Evolutionary conservation across 2,113 vertebrate species (phyloP), one percentile per base, ranked within the genome.

Genomic region (Nothobranchius kuhntae): DNA sequence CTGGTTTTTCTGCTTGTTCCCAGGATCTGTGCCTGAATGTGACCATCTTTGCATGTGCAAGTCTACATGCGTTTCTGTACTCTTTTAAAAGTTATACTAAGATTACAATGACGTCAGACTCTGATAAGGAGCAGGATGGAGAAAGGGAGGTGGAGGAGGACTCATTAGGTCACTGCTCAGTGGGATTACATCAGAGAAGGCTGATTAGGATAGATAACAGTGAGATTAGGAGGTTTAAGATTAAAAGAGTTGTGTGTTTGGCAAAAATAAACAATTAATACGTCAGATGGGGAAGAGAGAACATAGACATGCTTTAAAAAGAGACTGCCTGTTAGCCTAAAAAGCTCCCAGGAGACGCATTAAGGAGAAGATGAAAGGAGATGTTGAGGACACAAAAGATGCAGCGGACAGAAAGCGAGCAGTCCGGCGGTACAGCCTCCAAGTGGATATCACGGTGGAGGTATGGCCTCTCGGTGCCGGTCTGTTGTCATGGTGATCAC

Each of bases 401-500:
- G 69, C 47, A 13, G 71, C 66, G 61, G 64, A 63, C 65, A 65
- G 61, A 60, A 42, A 75, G 73, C 17, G 26, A 71, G 70, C 78
- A 73, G 83, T 83, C 82, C 80, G 57, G 70, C 66, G 68, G 74
- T 3, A 45, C 61, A 61, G 69, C 68, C 68, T 85, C 13, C 38
- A 35, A 9, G 47, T 26, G 65, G 65, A 47, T 38, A 13, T 13
- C 2, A 17, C 15, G 44, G 66, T 6, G 13, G 61, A 69, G 73
- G 69, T 78, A 78, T 79, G 54, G 42, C 55, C 80, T 68, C 75
- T 63, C 45, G 59, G 21, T 55, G 68, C 59, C 66, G 45, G 30
- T 79, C 77, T 82, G 89, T 90, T 89, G 88, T 90, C 89, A 91
- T 89, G 87, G 86, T 71, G 88, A 91, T 90, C 82, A 73, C 81